Percentiles rank a stretch among this genome's conserved stretches.
Conservation (phyloP, 2,113 vertebrate species). For the Corynorhinus townsendii region DNA sequence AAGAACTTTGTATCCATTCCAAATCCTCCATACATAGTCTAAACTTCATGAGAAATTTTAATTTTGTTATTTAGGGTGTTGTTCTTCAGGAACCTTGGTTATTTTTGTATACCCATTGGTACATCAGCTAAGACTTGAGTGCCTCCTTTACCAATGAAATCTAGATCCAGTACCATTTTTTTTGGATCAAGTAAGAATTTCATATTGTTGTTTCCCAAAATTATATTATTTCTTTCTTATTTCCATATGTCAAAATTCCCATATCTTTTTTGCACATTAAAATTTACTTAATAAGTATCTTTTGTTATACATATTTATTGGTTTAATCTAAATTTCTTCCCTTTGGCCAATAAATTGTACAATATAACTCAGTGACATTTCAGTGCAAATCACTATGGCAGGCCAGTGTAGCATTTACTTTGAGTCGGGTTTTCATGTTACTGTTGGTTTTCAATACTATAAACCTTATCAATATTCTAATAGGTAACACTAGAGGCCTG, state of each 20-base stretch:
- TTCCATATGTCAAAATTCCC: not conserved
- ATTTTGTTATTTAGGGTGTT: not conserved
- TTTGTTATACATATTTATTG: not conserved
- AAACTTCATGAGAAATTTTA: constrained; percentile 15
- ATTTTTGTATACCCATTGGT: not conserved
- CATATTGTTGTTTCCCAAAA: not conserved
- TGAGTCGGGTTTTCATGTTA: not conserved
- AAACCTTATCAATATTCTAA: constrained; percentile 1
- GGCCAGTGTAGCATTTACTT: not conserved
- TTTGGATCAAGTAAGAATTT: not conserved
- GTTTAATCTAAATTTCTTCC: not conserved
- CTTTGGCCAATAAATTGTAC: not conserved
- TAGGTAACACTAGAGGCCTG: not conserved
- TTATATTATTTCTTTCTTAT: not conserved
- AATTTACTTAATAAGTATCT: not conserved
- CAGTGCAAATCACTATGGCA: not conserved
- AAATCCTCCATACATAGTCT: not conserved
- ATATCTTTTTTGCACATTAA: constrained; percentile 1
- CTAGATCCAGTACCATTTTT: not conserved
- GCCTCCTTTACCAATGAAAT: not conserved
- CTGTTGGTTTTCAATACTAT: not conserved
- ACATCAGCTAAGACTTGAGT: not conserved
- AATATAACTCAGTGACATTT: not conserved
- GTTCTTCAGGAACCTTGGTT: not conserved
- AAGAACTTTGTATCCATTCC: constrained; percentile 24